Evolutionary conservation across 2,113 vertebrate species (phyloP).

Genomic region (Megaceryle maxima): DNA sequence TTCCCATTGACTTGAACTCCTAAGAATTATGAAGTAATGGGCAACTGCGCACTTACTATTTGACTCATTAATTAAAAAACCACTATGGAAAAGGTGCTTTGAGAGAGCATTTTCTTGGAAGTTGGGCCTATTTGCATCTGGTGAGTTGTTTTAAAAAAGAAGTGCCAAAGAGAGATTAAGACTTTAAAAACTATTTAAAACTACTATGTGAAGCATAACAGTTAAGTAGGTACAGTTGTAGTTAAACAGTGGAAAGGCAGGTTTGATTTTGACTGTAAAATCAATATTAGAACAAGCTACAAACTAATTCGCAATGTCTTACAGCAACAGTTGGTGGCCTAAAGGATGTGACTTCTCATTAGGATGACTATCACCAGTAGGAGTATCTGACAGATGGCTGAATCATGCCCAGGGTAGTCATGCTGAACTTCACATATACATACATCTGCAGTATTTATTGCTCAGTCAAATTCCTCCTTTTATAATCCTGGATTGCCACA

Average conservation of each 20-base stretch:
- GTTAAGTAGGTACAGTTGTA: not conserved
- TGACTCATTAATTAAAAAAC: not conserved
- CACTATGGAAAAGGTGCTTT: not conserved
- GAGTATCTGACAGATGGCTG: constrained; percentile 54
- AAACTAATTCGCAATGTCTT: not conserved
- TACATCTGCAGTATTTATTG: not conserved
- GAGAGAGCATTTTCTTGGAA: not conserved
- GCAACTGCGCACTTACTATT: not conserved
- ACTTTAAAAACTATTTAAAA: not conserved
- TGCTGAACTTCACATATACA: not conserved
- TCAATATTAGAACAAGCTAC: constrained; percentile 9
- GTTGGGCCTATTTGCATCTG: not conserved
- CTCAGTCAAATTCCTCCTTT: constrained; percentile 49
- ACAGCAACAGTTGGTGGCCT: constrained; percentile 15
- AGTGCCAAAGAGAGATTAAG: not conserved
- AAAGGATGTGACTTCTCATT: constrained; percentile 55
- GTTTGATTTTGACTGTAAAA: constrained; percentile 22
- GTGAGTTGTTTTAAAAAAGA: not conserved
- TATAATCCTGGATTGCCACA: constrained; percentile 48
- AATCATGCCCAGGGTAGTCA: constrained; percentile 44
- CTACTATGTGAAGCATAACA: not conserved
- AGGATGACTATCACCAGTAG: not conserved
- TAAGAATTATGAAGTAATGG: not conserved
- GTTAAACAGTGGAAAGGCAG: constrained; percentile 9
- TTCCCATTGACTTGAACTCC: not conserved